Conservation (phyloP, 2,888 invertebrate genomes). For the Cotesia congregata region DNA sequence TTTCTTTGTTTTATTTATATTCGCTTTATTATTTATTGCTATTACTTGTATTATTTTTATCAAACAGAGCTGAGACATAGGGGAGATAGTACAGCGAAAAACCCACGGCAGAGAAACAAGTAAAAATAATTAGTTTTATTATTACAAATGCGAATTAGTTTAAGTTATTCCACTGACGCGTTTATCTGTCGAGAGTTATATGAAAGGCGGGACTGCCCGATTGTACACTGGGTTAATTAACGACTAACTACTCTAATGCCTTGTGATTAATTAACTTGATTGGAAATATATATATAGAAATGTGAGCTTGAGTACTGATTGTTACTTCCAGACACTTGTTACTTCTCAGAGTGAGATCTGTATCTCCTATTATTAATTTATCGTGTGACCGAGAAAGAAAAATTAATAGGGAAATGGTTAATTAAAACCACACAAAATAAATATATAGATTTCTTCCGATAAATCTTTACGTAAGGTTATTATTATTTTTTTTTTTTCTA, state of each 20-base stretch:
- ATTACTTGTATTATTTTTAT: background rate
- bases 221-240: background rate
- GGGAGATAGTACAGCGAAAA: constrained; percentile 33
- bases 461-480: background rate
- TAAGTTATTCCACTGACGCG: background rate
- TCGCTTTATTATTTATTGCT: background rate
- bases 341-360: background rate
- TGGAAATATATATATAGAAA: constrained; percentile 1
- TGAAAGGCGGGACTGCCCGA: constrained; percentile 7
- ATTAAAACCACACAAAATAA: background rate
- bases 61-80: background rate
- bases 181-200: constrained; percentile 13
- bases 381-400: background rate
- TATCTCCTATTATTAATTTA: background rate
- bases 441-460: background rate
- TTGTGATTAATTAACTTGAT: constrained; percentile 12
- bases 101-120: constrained; percentile 37
- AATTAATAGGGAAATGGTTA: background rate
- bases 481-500: background rate
- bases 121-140: constrained; percentile 37
- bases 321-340: background rate
- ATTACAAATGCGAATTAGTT: constrained; percentile 11
- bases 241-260: background rate
- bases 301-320: background rate
- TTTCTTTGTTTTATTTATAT: background rate